Percentiles rank a stretch among this genome's conserved stretches.
Conservation (phyloP, 2,888 invertebrate genomes). For the Ptilodon capucinus region DNA sequence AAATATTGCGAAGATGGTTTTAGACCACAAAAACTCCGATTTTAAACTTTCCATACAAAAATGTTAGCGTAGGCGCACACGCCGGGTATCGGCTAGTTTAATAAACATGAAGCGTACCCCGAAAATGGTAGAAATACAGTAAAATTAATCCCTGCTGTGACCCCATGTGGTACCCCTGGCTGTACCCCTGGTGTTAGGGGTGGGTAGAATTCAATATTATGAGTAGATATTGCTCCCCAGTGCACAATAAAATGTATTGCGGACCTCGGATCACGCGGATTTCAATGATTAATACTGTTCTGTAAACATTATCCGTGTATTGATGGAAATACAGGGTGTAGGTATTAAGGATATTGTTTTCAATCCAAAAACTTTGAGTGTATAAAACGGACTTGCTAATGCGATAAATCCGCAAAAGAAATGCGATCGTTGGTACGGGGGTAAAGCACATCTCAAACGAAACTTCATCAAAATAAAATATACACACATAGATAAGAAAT, state of each 20-base stretch:
- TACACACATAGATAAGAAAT: no score
- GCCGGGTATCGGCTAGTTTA: no score
- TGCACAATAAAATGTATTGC: conserved; percentile 55
- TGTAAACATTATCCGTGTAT: conserved; percentile 40
- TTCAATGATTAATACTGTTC: conserved; percentile 53
- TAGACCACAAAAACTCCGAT: no score
- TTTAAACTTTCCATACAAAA: no score
- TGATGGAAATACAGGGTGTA: conserved; percentile 27
- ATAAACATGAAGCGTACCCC: conserved; percentile 13
- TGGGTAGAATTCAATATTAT: conserved; percentile 34
- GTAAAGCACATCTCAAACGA: no score
- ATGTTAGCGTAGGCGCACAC: no score
- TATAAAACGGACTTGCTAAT: no score
- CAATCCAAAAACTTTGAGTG: no score
- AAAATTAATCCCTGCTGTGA: conserved; percentile 22
- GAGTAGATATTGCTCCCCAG: conserved; percentile 51
- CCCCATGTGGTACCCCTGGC: conserved; percentile 27
- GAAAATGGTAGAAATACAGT: conserved; percentile 19
- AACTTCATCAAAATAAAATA: no score
- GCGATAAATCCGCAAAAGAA: no score
- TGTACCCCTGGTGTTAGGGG: conserved; percentile 6
- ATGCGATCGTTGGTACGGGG: no score
- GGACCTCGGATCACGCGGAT: conserved; percentile 40
- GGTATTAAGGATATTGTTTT: background rate
- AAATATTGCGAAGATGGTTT: no score